These are phyloP conservation scores for Acanthurus lineatus DNA, from an alignment of 2,797 vertebrate species.

Conservation along the genomic window DNA sequence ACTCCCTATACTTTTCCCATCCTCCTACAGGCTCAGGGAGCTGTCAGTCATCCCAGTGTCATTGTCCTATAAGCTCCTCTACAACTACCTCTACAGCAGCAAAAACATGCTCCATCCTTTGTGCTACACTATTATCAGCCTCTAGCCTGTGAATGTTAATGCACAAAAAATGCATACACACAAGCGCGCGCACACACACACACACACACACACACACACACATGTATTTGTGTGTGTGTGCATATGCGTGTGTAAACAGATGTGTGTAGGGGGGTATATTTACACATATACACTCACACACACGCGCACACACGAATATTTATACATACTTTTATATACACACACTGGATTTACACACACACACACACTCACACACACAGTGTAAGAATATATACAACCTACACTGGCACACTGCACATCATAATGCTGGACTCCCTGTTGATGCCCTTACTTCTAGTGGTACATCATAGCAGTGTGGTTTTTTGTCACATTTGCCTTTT, in stretches of 20 bases:
- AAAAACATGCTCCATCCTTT: constrained; percentile 71
- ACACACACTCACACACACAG: constrained; percentile 4
- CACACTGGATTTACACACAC: too few relatives aligned
- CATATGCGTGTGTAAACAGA: too few relatives aligned
- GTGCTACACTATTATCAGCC: constrained; percentile 76
- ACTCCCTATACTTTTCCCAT: constrained; percentile 27
- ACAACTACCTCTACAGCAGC: constrained; percentile 95
- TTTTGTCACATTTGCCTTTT: background rate
- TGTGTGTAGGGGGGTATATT: too few relatives aligned
- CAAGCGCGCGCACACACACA: constrained; percentile 19
- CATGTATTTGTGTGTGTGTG: background rate
- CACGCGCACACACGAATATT: too few relatives aligned
- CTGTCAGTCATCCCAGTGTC: constrained; percentile 53
- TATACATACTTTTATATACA: too few relatives aligned
- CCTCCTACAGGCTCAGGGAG: constrained; percentile 53
- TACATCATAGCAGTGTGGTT: constrained; percentile 16
- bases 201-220: constrained; percentile 20
- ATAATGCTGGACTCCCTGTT: constrained; percentile 67
- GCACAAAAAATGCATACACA: constrained; percentile 36
- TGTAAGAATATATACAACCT: too few relatives aligned
- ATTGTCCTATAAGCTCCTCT: constrained; percentile 58
- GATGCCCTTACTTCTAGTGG: constrained; percentile 33
- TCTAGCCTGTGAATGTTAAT: constrained; percentile 82
- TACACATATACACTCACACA: too few relatives aligned
- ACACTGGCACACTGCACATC: constrained; percentile 37